phyloP scores from a whole-genome alignment of 2,113 vertebrate genomes.

The Pogona vitticeps region DNA sequence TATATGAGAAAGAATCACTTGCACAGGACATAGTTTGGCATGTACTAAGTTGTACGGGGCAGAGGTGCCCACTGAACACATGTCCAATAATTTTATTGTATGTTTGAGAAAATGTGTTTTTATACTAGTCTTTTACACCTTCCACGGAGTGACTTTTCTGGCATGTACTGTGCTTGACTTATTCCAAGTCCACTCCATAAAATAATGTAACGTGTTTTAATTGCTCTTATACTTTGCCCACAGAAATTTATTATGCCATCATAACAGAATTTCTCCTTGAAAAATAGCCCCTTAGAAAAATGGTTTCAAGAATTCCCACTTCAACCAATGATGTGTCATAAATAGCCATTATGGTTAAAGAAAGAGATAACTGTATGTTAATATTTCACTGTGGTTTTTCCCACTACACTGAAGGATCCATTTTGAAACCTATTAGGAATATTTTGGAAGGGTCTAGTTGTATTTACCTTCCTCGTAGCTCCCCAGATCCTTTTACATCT shows the following conservation, averaged over 20 bases:
- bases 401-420: constrained; percentile 10
- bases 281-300: constrained; percentile 14
- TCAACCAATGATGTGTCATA: constrained; percentile 13
- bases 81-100: neutral
- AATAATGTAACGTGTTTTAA: constrained; percentile 30
- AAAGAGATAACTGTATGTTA: neutral
- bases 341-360: constrained; percentile 27
- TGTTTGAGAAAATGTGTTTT: neutral
- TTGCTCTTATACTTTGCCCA: constrained; percentile 13
- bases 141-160: neutral
- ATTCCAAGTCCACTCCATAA: constrained; percentile 10
- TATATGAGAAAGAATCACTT: too few species aligned
- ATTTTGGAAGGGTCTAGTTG: constrained; percentile 1
- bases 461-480: constrained; percentile 7
- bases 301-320: constrained; percentile 13
- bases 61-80: too few species aligned
- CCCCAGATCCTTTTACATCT: neutral
- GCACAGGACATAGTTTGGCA: too few species aligned
- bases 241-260: constrained; percentile 33
- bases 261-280: constrained; percentile 29
- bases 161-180: neutral
- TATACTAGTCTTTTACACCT: neutral
- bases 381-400: constrained; percentile 15
- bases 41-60: too few species aligned
- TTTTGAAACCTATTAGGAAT: constrained; percentile 19